Base-by-base conservation (phyloP, 1,140 invertebrate genomes). In the Leptestheria dahalacensis region DNA sequence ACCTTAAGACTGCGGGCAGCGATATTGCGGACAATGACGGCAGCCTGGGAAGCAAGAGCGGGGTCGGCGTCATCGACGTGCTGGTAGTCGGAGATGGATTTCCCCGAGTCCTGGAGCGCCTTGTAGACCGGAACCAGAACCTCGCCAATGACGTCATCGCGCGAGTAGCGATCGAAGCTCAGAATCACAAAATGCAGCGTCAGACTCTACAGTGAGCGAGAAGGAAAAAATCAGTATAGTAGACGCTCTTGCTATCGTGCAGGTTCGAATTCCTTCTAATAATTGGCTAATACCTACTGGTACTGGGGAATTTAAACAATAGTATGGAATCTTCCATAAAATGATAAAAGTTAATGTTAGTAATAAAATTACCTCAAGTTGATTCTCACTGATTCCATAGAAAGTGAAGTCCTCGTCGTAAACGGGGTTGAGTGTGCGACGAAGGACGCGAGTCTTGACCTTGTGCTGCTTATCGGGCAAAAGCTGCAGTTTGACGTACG, bases 351-450 rank as follows among this genome's bases (percentile, higher is more conserved):
- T n/a, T n/a, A n/a, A n/a, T n/a, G n/a, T n/a, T n/a, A n/a, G n/a
- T n/a, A n/a, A n/a, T n/a, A n/a, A 47, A 52, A 63, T 62, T 68
- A 79, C 79, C 73, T 78, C 74, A 2, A 96, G 74, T 70, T 93
- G 89, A 65, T 84, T 82, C 54, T 83, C 80, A 33, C 81, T 84
- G 62, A 96, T 83, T 28, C 91, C 91, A 68, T 93, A 96, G 77
- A 97, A 95, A 0, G 91, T 95, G 69, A 97, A 96, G 68, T 95
- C 91, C 71, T 97, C 93, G 68, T 97, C 91, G 71, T 95, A 97
- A 6, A 92, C 82, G 0, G 93, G 93, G 73, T 91, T 89, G 15
- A 84, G 77, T 10, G 91, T 95, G 67, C 93, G 93, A 48, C 91
- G 79, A 10, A 97, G 79, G 2, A 96, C 91, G 23, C 92, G 79